phyloP scores from a whole-genome alignment of 2,113 vertebrate species.

The Lichenostomus cassidix region DNA sequence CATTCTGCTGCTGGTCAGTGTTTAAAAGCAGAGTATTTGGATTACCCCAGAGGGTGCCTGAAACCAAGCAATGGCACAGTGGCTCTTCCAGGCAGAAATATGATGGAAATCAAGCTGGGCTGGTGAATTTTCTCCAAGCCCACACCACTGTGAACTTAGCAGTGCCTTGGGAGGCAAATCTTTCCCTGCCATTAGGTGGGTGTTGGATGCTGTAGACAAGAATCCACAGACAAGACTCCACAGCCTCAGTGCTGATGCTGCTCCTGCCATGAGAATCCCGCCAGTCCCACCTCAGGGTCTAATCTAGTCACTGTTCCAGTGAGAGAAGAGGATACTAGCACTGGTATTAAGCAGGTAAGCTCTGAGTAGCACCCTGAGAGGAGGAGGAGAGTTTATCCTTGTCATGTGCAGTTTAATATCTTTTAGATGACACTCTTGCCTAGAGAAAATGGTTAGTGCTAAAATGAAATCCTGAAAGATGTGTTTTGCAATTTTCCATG shows the following conservation, averaged over 20 bases:
- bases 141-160: neutral
- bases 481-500: neutral
- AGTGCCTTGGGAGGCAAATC: neutral
- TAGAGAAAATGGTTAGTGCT: neutral
- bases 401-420: neutral
- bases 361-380: neutral
- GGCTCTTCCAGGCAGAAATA: neutral
- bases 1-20: constrained; percentile 1
- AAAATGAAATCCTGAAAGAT: neutral
- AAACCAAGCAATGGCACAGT: neutral
- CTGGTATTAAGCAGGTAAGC: neutral
- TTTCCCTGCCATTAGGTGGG: neutral
- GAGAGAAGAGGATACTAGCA: neutral
- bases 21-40: neutral
- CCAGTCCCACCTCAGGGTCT: neutral
- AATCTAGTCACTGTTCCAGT: neutral
- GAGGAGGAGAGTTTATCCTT: neutral
- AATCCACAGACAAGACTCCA: neutral
- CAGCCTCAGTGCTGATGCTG: neutral
- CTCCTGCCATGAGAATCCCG: neutral
- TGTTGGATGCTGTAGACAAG: neutral
- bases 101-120: neutral
- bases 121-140: neutral
- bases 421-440: neutral
- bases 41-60: neutral